Conservation (phyloP, 2,797 vertebrate species). For the Chrosomus eos region DNA sequence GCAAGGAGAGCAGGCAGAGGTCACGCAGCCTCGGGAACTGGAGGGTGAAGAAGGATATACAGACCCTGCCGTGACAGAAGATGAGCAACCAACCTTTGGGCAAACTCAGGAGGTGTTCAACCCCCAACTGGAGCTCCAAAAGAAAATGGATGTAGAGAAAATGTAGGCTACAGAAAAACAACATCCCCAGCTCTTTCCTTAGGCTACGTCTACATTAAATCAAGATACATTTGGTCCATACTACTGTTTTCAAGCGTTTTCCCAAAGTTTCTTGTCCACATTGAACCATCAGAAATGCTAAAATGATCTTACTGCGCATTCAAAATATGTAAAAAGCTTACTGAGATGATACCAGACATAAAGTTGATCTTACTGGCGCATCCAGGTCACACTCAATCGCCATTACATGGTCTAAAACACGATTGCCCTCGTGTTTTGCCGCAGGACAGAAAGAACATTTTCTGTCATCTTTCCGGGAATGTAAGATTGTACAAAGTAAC, state of each 20-base stretch:
- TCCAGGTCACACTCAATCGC: neutral
- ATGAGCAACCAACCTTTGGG: slow-evolving; percentile 43
- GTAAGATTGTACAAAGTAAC: neutral
- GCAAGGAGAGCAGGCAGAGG: slow-evolving; percentile 58
- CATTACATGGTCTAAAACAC: neutral
- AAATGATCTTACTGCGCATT: neutral
- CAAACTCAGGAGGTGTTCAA: slow-evolving; percentile 53
- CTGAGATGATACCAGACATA: neutral
- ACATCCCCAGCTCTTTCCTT: slow-evolving; percentile 19
- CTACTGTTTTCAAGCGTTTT: neutral
- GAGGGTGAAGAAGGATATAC: slow-evolving; percentile 39
- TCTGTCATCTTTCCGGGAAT: neutral
- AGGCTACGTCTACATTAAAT: neutral
- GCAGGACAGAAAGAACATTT: neutral
- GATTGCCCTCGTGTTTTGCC: neutral
- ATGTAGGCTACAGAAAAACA: slow-evolving; percentile 50
- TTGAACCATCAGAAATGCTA: neutral
- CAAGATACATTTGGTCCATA: neutral
- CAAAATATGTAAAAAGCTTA: neutral
- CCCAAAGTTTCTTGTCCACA: neutral
- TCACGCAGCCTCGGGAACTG: slow-evolving; percentile 52
- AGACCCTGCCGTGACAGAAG: slow-evolving; percentile 54
- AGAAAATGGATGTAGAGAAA: slow-evolving; percentile 51
- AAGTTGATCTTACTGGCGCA: neutral
- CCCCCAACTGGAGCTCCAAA: slow-evolving; percentile 61